Evolutionary conservation across 1,140 invertebrate species (phyloP).

Genomic region (Ooceraea biroi): DNA sequence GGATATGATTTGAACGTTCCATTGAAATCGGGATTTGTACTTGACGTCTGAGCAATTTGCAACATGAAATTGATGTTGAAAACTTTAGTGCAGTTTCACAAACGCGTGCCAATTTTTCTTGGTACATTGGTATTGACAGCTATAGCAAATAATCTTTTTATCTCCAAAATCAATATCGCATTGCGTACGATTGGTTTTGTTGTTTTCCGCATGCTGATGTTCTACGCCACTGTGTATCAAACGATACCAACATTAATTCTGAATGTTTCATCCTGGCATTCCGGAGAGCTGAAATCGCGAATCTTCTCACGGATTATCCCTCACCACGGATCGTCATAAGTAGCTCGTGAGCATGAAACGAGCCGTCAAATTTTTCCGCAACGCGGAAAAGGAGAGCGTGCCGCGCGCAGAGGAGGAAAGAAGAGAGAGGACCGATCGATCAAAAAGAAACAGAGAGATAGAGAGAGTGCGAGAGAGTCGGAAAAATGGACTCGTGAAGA

Average conservation of each 20-base stretch:
- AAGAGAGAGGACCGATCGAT: not conserved
- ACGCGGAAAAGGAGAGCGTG: not conserved
- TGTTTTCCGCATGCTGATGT: not conserved
- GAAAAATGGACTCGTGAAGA: not conserved
- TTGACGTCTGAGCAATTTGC: not conserved
- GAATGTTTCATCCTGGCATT: not conserved
- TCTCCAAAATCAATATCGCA: slow-evolving; percentile 1
- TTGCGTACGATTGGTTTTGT: not conserved
- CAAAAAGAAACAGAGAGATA: not conserved
- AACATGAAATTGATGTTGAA: slow-evolving; percentile 35
- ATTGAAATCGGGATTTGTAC: not conserved
- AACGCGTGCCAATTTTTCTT: slow-evolving; percentile 20
- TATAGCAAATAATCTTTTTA: slow-evolving; percentile 23
- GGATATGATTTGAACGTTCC: slow-evolving; percentile 32
- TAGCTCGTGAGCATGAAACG: slow-evolving; percentile 9
- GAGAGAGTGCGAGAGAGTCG: not conserved
- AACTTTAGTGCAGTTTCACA: slow-evolving; percentile 29
- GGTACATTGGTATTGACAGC: not conserved
- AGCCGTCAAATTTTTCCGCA: slow-evolving; percentile 7
- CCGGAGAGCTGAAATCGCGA: not conserved
- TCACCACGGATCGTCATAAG: not conserved
- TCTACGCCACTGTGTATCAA: not conserved
- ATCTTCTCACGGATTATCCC: not conserved
- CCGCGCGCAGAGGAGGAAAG: not conserved
- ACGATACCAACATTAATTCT: not conserved